Conservation (phyloP, 2,888 invertebrate genomes). For the Mactromeris polynyma region DNA sequence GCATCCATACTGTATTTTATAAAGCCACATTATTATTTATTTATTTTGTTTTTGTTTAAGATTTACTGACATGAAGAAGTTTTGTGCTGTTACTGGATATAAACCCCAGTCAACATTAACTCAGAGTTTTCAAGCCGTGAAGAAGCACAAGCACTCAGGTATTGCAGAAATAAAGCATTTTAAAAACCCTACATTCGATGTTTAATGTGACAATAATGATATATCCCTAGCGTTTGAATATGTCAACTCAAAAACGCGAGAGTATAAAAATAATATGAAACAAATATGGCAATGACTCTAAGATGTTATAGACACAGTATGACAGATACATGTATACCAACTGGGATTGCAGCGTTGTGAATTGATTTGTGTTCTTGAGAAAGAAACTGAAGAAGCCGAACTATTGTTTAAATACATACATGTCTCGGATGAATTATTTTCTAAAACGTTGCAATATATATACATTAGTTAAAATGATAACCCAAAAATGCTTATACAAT, state of each 20-base stretch:
- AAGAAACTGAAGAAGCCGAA: neutral
- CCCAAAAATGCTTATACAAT: neutral
- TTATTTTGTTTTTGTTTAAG: neutral
- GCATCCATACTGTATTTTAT: too few relatives aligned
- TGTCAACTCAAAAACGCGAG: neutral
- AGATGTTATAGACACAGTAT: neutral
- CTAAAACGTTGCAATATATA: neutral
- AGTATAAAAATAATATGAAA: neutral
- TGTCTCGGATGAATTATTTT: neutral
- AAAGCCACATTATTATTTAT: neutral
- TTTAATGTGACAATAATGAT: too few relatives aligned
- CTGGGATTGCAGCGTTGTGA: neutral
- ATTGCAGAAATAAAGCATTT: neutral
- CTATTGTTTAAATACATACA: neutral
- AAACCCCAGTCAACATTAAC: neutral
- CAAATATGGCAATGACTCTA: neutral
- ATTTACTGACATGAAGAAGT: conserved; percentile 13
- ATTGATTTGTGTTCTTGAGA: neutral
- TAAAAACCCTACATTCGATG: neutral
- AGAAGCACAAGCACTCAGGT: neutral
- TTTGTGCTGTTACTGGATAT: conserved; percentile 19
- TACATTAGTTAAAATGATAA: neutral
- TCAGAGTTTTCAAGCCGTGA: neutral
- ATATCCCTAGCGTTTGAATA: neutral
- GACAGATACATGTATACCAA: neutral